Conservation (phyloP, 2,113 vertebrate genomes). For the Aspidoscelis tigris region DNA sequence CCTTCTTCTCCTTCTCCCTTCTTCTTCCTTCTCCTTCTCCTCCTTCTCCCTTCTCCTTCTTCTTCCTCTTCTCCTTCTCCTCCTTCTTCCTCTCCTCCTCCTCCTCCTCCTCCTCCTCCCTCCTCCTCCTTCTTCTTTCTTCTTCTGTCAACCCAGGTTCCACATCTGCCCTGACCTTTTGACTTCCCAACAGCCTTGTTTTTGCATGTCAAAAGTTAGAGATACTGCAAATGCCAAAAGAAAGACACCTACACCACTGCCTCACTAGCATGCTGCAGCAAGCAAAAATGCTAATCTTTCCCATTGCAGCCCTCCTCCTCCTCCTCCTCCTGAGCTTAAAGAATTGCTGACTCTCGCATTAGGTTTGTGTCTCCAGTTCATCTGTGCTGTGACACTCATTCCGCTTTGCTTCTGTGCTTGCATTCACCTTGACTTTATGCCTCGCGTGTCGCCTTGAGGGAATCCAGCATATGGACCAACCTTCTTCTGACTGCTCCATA, state of each 20-base stretch:
- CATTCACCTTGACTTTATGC: neutral
- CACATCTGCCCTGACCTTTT: neutral
- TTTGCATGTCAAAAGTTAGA: neutral
- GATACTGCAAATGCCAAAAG: no score
- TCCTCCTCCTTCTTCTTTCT: neutral
- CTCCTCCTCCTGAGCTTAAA: neutral
- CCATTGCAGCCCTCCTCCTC: neutral
- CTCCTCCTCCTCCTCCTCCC: neutral
- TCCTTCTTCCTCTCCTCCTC: no score
- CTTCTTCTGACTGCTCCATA: neutral
- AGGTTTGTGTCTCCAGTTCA: neutral
- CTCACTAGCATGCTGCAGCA: neutral
- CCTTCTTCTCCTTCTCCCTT: no score
- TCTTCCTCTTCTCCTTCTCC: no score
- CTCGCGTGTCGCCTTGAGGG: neutral
- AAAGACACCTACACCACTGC: neutral
- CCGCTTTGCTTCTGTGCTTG: neutral
- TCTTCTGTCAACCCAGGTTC: neutral
- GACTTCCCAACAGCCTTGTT: neutral
- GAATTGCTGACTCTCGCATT: slow-evolving; percentile 3
- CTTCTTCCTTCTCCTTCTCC: no score
- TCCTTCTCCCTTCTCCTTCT: neutral
- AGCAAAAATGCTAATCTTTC: slow-evolving; percentile 3
- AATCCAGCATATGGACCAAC: neutral
- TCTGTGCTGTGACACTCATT: neutral